phyloP scores from a whole-genome alignment of 2,113 vertebrate species.

The Ceyx melanurus region DNA sequence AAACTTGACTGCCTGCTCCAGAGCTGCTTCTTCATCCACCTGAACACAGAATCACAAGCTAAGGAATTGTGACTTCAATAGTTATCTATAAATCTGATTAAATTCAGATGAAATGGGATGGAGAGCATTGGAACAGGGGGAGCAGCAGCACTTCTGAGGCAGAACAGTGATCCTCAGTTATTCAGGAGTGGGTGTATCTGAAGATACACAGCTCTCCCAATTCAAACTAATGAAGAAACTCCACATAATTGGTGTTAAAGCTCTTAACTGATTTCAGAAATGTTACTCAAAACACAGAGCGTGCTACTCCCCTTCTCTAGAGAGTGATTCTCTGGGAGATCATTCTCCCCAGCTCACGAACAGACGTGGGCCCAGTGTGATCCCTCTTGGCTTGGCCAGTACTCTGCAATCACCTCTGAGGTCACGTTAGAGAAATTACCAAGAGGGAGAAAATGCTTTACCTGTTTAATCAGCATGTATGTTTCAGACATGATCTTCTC shows the following conservation, averaged over 20 bases:
- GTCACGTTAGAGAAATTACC: neutral
- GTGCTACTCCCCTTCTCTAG: neutral
- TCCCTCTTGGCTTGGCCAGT: neutral
- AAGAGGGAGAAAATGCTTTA: conserved; percentile 24
- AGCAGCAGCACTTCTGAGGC: neutral
- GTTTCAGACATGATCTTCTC: conserved; percentile 99
- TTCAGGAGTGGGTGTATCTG: neutral
- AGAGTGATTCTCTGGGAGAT: neutral
- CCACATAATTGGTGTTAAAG: neutral
- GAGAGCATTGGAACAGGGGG: neutral
- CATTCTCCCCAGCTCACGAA: neutral
- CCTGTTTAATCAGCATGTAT: conserved; percentile 99
- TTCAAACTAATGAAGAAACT: neutral
- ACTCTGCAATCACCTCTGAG: neutral
- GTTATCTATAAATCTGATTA: neutral
- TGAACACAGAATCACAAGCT: conserved; percentile 62
- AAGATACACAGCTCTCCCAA: neutral
- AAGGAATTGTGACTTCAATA: neutral
- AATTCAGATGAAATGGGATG: neutral
- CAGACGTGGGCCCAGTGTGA: neutral
- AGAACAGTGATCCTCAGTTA: neutral
- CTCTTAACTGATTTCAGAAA: neutral
- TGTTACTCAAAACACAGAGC: neutral
- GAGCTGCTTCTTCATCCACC: conserved; percentile 94
- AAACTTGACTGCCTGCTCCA: conserved; percentile 98